Evolutionary conservation across 2,113 vertebrate genomes (phyloP).

Genomic region (Actenoides lindsayi): DNA sequence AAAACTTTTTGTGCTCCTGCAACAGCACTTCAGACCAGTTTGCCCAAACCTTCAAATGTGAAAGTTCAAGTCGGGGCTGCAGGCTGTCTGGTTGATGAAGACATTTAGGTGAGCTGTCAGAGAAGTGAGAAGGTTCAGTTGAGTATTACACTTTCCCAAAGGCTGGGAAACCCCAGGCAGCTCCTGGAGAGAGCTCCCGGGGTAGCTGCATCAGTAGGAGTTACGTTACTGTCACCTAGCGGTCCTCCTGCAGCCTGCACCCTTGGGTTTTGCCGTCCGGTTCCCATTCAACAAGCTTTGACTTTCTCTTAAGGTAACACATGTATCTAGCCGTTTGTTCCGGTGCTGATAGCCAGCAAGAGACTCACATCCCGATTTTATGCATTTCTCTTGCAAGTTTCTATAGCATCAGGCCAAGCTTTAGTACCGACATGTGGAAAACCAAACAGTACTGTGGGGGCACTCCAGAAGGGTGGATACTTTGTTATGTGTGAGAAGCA

Average conservation of each 20-base stretch:
- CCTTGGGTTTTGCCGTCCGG: not conserved
- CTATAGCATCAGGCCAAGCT: rapidly evolving
- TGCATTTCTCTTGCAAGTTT: not conserved
- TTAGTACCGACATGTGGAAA: not conserved
- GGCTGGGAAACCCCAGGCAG: not conserved
- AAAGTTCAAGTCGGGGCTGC: not conserved
- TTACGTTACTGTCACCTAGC: not conserved
- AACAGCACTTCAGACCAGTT: not conserved
- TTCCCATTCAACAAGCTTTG: not conserved
- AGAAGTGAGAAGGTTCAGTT: not conserved
- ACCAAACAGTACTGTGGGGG: not conserved
- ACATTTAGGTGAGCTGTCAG: not conserved
- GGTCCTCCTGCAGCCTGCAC: not conserved
- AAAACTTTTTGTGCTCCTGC: not conserved
- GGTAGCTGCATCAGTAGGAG: not conserved
- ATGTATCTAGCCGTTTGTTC: not conserved
- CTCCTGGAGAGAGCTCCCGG: not conserved
- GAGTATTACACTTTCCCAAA: not conserved
- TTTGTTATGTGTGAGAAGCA: not conserved
- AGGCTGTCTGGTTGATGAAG: not conserved
- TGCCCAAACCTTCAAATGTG: not conserved
- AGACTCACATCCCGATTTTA: not conserved
- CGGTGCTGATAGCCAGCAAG: not conserved
- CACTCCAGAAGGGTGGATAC: not conserved
- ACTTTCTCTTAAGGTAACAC: rapidly evolving